Evolutionary conservation across 2,888 invertebrate genomes (phyloP), one percentile per base, ranked within the genome.

Genomic region (Mycalesis mineus): DNA sequence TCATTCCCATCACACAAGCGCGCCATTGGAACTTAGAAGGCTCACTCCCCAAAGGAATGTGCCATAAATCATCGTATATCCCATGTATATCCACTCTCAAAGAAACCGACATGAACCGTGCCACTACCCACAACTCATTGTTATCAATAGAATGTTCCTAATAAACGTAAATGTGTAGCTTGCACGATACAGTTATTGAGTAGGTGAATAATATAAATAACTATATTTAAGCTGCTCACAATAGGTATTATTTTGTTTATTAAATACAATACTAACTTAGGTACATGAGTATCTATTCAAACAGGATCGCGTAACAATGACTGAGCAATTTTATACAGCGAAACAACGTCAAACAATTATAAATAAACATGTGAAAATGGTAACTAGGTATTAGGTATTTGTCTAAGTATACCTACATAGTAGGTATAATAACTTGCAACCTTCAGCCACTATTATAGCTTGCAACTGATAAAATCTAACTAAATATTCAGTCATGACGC

Each of bases 21-120:
- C 74, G 72, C 68, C 61, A 44, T 60, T 55, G 66, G 69, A 65
- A 73, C 62, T 71, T 67, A 67, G 71, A 67, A 51, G 40, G 52
- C 67, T 66, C 68, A 73, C 73, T 73, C 70, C 69, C 73, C 73
- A 65, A 73, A 79, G 84, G 87, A 85, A 87, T 86, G 84, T 75
- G 74, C 71, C 78, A 76, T 88, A 87, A 85, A 86, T 86, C 87
- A 83, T 81, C 68, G 66, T 41, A 51, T 51, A 71, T 71, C 68
- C 67, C 64, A 60, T 66, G 66, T 51, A 41, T 41, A 71, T 72
- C 68, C 68, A 64, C 63, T 66, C 65, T 57, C 64, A 67, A 64
- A 63, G 63, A 61, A 60, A 62, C 61, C 61, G 62, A 60, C 65
- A 52, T 61, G 47, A 48, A 57, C 54, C 47, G 55, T 55, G 15